A percentile compares a stretch with the other conserved stretches of the same genome.
phyloP scores from a whole-genome alignment of 1,140 invertebrate genomes.

The Lordiphosa collinella region DNA sequence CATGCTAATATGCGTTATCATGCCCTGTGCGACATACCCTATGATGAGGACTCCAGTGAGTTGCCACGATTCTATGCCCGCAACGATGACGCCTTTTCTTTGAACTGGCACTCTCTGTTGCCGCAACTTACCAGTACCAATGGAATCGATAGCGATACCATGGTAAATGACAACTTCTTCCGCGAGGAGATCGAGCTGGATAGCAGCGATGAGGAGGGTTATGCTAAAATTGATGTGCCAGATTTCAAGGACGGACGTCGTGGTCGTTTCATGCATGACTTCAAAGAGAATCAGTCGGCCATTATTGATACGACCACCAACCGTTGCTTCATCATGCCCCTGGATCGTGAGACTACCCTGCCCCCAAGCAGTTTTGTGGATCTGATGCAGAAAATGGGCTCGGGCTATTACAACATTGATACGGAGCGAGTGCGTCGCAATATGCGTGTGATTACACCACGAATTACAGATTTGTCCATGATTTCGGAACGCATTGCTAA shows the following conservation, averaged over 20 bases:
- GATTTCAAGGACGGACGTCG: constrained; percentile 88
- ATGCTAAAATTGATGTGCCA: constrained; percentile 89
- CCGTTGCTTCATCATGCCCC: constrained; percentile 93
- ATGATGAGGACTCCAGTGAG: constrained; percentile 79
- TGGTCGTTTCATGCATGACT: constrained; percentile 94
- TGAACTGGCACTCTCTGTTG: constrained; percentile 63
- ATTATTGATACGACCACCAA: constrained; percentile 89
- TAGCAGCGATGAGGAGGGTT: constrained; percentile 83
- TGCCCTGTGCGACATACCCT: constrained; percentile 86
- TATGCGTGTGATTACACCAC: constrained; percentile 88
- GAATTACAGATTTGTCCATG: constrained; percentile 84
- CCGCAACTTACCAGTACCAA: constrained; percentile 31
- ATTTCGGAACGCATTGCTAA: constrained; percentile 86
- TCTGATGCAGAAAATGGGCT: constrained; percentile 89
- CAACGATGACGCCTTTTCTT: constrained; percentile 59
- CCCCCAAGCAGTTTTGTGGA: constrained; percentile 89
- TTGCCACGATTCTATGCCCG: constrained; percentile 69
- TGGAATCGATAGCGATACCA: constrained; percentile 1
- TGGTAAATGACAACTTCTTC: constrained; percentile 82
- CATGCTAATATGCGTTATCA: constrained; percentile 83
- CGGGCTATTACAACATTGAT: constrained; percentile 91
- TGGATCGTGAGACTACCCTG: constrained; percentile 88
- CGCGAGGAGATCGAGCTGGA: constrained; percentile 89
- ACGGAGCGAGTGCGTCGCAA: constrained; percentile 88
- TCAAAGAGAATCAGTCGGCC: constrained; percentile 87